These are phyloP conservation scores for Epinotia ramella DNA, from an alignment of 2,888 invertebrate species.

Conservation along the genomic window DNA sequence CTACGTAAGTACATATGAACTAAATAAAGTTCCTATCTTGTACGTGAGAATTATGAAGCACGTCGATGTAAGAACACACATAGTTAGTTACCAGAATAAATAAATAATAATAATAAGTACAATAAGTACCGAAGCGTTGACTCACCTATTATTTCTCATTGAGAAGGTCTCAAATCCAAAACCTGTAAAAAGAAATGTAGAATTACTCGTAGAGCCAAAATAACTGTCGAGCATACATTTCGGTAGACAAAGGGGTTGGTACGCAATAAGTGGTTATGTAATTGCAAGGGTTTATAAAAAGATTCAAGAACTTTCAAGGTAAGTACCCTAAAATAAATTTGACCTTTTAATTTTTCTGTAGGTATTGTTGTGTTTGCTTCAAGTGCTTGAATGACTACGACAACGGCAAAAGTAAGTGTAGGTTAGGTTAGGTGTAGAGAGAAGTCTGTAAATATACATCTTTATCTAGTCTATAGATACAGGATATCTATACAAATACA, in stretches of 20 bases:
- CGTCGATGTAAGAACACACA: no score
- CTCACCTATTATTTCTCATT: slow-evolving; percentile 21
- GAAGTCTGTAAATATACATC: no score
- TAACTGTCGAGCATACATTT: not conserved
- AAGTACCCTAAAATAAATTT: not conserved
- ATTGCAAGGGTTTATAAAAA: not conserved
- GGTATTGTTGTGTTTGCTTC: no score
- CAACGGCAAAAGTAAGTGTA: no score
- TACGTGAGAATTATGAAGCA: no score
- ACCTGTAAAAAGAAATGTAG: slow-evolving; percentile 22
- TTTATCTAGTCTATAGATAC: no score
- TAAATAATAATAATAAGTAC: not conserved
- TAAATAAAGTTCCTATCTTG: no score
- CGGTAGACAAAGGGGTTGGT: not conserved
- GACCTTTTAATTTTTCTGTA: no score
- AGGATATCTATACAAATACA: no score
- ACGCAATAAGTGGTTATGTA: not conserved
- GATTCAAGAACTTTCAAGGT: not conserved
- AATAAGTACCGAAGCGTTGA: not conserved
- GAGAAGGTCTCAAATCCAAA: slow-evolving; percentile 18
- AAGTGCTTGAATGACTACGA: no score
- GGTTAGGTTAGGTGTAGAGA: no score
- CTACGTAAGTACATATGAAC: no score
- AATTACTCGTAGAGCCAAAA: not conserved
- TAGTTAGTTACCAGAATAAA: not conserved